phyloP scores from a whole-genome alignment of 92 coral and sea anemone species.

The Parazoanthus swiftii region DNA sequence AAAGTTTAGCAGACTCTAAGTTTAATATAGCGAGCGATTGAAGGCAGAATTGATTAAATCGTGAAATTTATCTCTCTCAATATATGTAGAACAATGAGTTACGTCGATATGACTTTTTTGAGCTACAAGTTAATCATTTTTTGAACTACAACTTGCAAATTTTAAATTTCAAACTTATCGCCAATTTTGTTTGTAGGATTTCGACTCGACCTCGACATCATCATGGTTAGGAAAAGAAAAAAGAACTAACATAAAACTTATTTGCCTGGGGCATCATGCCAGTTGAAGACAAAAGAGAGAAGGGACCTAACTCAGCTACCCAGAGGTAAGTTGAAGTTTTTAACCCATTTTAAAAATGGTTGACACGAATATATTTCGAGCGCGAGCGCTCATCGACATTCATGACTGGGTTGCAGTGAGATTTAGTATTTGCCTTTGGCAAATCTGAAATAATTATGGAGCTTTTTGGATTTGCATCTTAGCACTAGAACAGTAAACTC shows the following conservation, averaged over 20 bases:
- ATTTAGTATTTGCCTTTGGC: neutral
- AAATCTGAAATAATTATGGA: no score
- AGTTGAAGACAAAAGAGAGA: slow-evolving; percentile 71
- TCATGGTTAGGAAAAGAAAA: slow-evolving; percentile 41
- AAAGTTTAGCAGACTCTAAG: no score
- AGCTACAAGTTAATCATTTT: neutral
- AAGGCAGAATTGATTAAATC: neutral
- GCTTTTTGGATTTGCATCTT: neutral
- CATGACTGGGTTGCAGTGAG: neutral
- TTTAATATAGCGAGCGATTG: neutral
- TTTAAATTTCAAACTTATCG: neutral
- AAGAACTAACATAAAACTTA: neutral
- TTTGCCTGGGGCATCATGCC: slow-evolving; percentile 57
- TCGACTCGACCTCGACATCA: slow-evolving; percentile 4
- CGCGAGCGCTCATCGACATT: no score
- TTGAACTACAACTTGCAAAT: neutral
- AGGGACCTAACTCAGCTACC: slow-evolving; percentile 51
- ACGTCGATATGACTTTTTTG: neutral
- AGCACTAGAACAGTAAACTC: neutral
- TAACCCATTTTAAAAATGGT: neutral
- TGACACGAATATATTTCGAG: neutral
- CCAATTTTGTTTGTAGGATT: neutral
- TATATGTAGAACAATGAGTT: neutral
- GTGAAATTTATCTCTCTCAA: neutral
- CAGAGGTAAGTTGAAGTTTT: slow-evolving; percentile 48